These are phyloP conservation scores for Megatriorchis doriae DNA, from an alignment of 2,113 vertebrate genomes.

Conservation along the genomic window DNA sequence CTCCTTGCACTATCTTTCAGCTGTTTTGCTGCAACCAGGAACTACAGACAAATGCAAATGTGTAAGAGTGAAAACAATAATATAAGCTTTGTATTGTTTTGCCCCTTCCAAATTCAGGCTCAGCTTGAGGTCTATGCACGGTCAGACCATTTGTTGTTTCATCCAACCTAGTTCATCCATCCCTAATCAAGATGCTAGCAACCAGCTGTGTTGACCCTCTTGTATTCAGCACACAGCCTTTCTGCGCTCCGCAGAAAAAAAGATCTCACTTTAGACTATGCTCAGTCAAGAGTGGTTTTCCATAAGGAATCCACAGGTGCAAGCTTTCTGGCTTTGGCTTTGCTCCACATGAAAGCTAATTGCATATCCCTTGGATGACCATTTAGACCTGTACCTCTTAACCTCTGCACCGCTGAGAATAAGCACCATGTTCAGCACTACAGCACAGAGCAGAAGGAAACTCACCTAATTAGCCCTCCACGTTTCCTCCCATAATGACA, in stretches of 20 bases:
- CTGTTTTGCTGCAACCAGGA: not conserved
- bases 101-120: conserved; percentile 32
- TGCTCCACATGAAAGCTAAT: not conserved
- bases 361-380: not conserved
- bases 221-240: not conserved
- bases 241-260: not conserved
- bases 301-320: conserved; percentile 10
- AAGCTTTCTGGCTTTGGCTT: not conserved
- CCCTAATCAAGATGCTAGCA: conserved; percentile 22
- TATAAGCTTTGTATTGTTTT: not conserved
- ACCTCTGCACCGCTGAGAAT: not conserved
- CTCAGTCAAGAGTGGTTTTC: conserved; percentile 23
- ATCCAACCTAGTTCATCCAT: conserved; percentile 24
- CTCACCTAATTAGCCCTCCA: not conserved
- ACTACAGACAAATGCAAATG: not conserved
- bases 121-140: not conserved
- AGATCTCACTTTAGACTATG: conserved; percentile 7
- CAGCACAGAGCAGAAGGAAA: not conserved
- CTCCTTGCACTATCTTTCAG: not conserved
- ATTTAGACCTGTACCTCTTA: not conserved
- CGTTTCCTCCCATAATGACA: not conserved
- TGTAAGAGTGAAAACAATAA: not conserved
- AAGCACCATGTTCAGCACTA: not conserved
- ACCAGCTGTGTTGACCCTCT: conserved; percentile 49
- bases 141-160: conserved; percentile 47